These are phyloP conservation scores for Lamproptera curius DNA, from an alignment of 2,888 invertebrate species.

Conservation along the genomic window DNA sequence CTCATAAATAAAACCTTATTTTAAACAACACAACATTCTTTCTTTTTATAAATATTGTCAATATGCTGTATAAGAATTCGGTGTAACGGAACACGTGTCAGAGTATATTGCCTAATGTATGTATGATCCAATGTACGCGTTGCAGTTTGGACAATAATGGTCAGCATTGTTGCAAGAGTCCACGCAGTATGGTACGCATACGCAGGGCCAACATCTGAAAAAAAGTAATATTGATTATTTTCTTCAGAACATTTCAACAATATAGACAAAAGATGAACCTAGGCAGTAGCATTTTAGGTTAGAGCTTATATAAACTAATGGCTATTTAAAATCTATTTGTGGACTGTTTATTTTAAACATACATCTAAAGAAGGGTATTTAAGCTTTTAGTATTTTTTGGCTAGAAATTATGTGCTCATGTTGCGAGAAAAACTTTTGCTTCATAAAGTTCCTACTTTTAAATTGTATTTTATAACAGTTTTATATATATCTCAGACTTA, in stretches of 20 bases:
- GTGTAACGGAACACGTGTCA: background rate
- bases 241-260: background rate
- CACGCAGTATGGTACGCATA: conserved; percentile 78
- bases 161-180: conserved; percentile 76
- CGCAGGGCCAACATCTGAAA: conserved; percentile 73
- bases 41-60: background rate
- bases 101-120: conserved; percentile 33
- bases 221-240: conserved; percentile 5
- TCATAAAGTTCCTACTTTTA: too few relatives aligned
- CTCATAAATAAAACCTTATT: too few relatives aligned
- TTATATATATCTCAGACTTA: too few relatives aligned
- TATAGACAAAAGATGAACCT: background rate
- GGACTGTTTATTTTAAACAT: too few relatives aligned
- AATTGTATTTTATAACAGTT: too few relatives aligned
- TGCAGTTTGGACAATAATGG: conserved; percentile 79
- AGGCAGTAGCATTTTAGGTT: background rate
- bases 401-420: too few relatives aligned
- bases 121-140: conserved; percentile 74
- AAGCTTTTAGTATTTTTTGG: too few relatives aligned
- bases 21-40: too few relatives aligned
- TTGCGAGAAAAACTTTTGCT: too few relatives aligned
- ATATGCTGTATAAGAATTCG: background rate
- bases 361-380: too few relatives aligned
- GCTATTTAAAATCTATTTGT: too few relatives aligned
- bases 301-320: background rate